Evolutionary conservation across 2,113 vertebrate genomes (phyloP), one percentile per base, ranked within the genome.

Genomic region (Burhinus oedicnemus): DNA sequence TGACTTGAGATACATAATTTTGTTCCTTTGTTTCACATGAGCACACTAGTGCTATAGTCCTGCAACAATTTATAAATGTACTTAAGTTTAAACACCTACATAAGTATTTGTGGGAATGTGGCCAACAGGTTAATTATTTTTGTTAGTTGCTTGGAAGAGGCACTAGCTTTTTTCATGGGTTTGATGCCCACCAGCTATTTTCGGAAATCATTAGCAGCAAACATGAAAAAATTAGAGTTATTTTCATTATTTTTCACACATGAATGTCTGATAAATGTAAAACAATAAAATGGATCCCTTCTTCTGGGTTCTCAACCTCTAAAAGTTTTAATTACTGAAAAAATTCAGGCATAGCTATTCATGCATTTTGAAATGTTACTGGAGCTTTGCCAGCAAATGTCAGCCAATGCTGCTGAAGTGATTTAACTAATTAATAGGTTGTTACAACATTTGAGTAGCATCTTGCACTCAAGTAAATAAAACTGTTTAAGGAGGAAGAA

Each of bases 351-450:
- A 55, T 66, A 62, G 17, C 57, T 87, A 30, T 91, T 87, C 36
- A 65, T 93, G 68, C 78, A 77, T 94, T 95, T 93, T 97, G 83
- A 91, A 94, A 82, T 68, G 83, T 95, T 95, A 52, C 45, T 96
- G 94, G 91, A 93, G 29, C 51, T 88, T 83, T 93, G 87, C 92
- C 95, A 93, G 57, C 52, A 69, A 83, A 79, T 77, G 88, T 62
- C 82, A 97, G 77, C 90, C 60, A 85, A 20, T 96, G 81, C 55
- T 93, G 78, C 81, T 96, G 86, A 93, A 97, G 84, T 93, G 92
- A 96, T 95, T 93, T 91, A 80, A 69, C 72, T 96, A 94, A 95
- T 97, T 97, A 95, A 96, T 91, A 91, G 87, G 36, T 89, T 90
- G 84, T 92, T 94, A 82, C 78, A 89, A 92, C 88, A 90, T 94